These are phyloP conservation scores for Isichthys henryi DNA, from an alignment of 2,113 vertebrate species.

Conservation along the genomic window DNA sequence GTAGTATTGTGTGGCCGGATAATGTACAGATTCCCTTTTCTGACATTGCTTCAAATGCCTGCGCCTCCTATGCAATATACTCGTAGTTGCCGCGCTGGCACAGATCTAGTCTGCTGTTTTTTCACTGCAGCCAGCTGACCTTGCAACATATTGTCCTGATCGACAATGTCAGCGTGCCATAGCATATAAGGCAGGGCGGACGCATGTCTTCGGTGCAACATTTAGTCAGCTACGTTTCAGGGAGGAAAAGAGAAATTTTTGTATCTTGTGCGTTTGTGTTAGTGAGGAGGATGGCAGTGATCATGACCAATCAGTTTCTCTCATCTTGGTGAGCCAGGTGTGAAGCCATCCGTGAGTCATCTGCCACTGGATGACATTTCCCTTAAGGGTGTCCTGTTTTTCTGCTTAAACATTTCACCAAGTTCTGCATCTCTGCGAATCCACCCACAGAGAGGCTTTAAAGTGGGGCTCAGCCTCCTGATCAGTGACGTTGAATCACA, in stretches of 20 bases:
- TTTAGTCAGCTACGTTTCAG: not conserved
- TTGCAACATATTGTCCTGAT: slow-evolving; percentile 18
- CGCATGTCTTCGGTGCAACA: not conserved
- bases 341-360: not conserved
- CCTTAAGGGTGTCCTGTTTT: not conserved
- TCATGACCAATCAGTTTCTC: not conserved
- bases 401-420: not conserved
- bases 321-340: not conserved
- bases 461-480: not conserved
- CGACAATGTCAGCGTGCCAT: slow-evolving; percentile 5
- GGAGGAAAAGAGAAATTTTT: not conserved
- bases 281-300: not conserved
- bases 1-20: not conserved
- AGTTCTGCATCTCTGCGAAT: not conserved
- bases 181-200: not conserved
- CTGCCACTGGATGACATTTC: not conserved
- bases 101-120: not conserved
- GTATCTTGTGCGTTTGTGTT: not conserved
- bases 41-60: not conserved
- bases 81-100: slow-evolving; percentile 1
- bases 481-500: not conserved
- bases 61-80: slow-evolving; percentile 5
- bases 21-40: not conserved
- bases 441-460: not conserved
- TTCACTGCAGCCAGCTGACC: slow-evolving; percentile 4